phyloP scores from a whole-genome alignment of 2,888 invertebrate species.

The Metalampra italica region DNA sequence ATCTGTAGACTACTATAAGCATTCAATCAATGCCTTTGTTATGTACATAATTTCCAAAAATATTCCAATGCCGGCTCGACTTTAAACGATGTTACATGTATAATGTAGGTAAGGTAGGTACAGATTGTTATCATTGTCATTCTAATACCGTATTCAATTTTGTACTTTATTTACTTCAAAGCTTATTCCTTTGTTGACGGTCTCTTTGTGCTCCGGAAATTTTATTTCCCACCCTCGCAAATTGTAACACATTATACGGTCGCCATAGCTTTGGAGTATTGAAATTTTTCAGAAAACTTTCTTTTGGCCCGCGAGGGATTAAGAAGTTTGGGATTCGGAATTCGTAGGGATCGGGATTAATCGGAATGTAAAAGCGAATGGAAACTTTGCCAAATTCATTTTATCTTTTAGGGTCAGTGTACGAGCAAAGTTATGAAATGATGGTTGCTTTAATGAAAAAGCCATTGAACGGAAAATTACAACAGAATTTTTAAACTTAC shows the following conservation, averaged over 20 bases:
- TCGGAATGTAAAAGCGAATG: not conserved
- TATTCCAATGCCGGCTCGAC: no score
- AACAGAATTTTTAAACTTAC: no score
- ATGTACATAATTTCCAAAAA: no score
- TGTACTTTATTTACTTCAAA: not conserved
- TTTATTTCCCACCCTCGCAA: not conserved
- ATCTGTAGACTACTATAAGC: no score
- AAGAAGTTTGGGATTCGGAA: not conserved
- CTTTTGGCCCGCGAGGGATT: not conserved
- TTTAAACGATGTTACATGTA: no score
- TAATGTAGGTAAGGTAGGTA: no score
- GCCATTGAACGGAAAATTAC: no score
- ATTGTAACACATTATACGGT: constrained; percentile 7
- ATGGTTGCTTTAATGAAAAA: not conserved
- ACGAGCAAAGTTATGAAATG: not conserved
- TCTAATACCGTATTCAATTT: not conserved
- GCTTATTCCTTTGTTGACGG: not conserved
- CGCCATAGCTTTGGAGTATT: not conserved
- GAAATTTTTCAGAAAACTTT: constrained; percentile 1
- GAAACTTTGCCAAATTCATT: constrained; percentile 2
- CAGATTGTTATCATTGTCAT: no score
- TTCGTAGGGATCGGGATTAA: not conserved
- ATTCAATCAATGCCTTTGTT: no score
- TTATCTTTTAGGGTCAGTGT: not conserved
- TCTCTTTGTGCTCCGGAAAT: not conserved